phyloP scores from a whole-genome alignment of 2,113 vertebrate species.

The Silurus meridionalis region DNA sequence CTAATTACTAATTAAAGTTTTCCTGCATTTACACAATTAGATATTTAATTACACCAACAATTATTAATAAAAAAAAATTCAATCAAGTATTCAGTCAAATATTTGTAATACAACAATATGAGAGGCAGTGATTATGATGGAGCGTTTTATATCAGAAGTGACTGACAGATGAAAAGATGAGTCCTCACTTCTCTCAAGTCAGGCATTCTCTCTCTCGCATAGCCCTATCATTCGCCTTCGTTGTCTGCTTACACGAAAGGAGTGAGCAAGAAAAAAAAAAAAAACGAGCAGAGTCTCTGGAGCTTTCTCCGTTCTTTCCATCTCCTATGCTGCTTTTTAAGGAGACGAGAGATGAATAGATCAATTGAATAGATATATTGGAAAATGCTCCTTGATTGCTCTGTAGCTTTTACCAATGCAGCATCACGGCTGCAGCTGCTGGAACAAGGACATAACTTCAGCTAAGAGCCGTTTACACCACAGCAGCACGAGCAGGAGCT shows the following conservation, averaged over 20 bases:
- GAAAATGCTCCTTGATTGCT: not conserved
- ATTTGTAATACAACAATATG: not conserved
- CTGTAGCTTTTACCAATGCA: not conserved
- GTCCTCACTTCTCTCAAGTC: not conserved
- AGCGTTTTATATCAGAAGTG: constrained; percentile 23
- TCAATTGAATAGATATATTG: no score
- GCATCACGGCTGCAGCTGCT: not conserved
- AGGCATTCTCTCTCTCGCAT: not conserved
- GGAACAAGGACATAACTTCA: not conserved
- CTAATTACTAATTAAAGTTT: no score
- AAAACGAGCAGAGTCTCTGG: not conserved
- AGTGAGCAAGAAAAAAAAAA: not conserved
- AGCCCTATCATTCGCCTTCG: constrained; percentile 2
- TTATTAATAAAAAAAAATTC: no score
- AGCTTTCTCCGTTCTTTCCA: not conserved
- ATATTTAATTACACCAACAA: no score
- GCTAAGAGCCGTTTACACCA: not conserved
- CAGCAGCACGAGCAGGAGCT: not conserved
- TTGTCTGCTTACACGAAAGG: not conserved
- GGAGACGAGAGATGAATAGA: constrained; percentile 33
- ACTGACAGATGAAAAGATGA: constrained; percentile 7
- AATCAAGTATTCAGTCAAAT: no score
- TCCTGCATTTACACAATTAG: no score
- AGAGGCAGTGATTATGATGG: constrained; percentile 45
- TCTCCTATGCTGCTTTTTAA: not conserved